Evolutionary conservation across 2,797 vertebrate species (phyloP).

Genomic region (Sebastes kiyomatsui): DNA sequence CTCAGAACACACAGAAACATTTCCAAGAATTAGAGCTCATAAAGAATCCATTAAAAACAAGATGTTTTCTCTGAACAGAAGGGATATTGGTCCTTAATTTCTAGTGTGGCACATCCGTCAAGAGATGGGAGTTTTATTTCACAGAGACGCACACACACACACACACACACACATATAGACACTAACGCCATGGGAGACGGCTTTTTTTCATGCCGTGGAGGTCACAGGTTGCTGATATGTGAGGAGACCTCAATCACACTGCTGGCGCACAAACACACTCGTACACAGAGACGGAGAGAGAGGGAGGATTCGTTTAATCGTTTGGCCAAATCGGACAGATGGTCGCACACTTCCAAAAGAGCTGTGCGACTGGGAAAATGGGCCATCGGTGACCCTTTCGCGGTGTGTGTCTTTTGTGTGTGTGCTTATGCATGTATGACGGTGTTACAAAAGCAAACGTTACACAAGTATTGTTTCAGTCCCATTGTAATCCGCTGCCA

Average conservation of each 20-base stretch:
- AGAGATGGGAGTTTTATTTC: conserved; percentile 24
- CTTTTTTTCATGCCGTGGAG: conserved; percentile 34
- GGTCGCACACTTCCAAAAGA: conserved; percentile 81
- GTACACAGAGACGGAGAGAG: conserved; percentile 8
- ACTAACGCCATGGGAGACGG: not conserved
- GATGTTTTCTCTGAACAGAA: conserved; percentile 56
- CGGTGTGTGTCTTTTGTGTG: conserved; percentile 51
- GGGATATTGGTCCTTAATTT: conserved; percentile 55
- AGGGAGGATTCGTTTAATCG: conserved; percentile 74
- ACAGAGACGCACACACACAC: not conserved
- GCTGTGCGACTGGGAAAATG: conserved; percentile 71
- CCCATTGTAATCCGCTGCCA: conserved; percentile 47
- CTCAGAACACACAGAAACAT: conserved; percentile 54
- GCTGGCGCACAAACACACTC: conserved; percentile 6
- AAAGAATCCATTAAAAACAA: conserved; percentile 69
- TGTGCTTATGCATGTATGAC: conserved; percentile 48
- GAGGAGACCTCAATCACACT: conserved; percentile 25
- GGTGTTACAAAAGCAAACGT: conserved; percentile 60
- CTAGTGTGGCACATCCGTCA: conserved; percentile 21
- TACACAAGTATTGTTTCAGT: conserved; percentile 52
- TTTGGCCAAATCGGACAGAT: conserved; percentile 83
- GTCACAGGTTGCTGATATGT: conserved; percentile 54
- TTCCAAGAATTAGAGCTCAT: conserved; percentile 59
- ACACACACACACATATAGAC: not conserved
- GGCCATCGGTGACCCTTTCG: conserved; percentile 72